Conservation (phyloP, 53 echinoderm and acorn worm genomes). For the Patiria pectinifera region DNA sequence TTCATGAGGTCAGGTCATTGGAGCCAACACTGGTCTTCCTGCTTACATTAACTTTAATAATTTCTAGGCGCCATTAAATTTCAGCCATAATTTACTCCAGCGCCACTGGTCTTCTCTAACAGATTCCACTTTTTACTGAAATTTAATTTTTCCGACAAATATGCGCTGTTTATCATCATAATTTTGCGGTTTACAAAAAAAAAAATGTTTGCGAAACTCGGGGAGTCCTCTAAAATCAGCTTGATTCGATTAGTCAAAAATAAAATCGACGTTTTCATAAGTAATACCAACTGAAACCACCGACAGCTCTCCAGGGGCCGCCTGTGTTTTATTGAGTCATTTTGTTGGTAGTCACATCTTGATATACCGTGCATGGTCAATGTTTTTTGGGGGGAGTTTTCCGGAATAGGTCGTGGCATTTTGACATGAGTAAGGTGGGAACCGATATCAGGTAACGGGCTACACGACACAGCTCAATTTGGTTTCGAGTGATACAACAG, state of each 20-base stretch:
- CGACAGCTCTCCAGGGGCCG: not conserved
- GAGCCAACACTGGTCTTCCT: not conserved
- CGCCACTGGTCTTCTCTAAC: not conserved
- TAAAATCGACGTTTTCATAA: not conserved
- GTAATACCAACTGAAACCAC: not conserved
- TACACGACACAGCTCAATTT: not conserved
- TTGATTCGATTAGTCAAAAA: constrained; percentile 45
- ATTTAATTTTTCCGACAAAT: not conserved
- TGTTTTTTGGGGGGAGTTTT: not conserved
- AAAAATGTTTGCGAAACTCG: not conserved
- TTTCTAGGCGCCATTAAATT: not conserved
- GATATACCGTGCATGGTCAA: not conserved
- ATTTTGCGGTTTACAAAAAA: constrained; percentile 1
- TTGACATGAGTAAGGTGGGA: not conserved
- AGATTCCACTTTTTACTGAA: not conserved
- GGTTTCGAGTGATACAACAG: not conserved
- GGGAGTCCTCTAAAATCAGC: not conserved
- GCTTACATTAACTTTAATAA: not conserved
- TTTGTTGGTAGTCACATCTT: not conserved
- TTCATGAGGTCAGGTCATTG: not conserved
- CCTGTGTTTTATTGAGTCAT: constrained; percentile 12
- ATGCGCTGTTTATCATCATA: constrained; percentile 18
- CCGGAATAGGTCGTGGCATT: constrained; percentile 12
- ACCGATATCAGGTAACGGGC: not conserved
- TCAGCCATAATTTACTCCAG: not conserved